Conservation (phyloP, 1,140 invertebrate genomes). For the Ostrea edulis region DNA sequence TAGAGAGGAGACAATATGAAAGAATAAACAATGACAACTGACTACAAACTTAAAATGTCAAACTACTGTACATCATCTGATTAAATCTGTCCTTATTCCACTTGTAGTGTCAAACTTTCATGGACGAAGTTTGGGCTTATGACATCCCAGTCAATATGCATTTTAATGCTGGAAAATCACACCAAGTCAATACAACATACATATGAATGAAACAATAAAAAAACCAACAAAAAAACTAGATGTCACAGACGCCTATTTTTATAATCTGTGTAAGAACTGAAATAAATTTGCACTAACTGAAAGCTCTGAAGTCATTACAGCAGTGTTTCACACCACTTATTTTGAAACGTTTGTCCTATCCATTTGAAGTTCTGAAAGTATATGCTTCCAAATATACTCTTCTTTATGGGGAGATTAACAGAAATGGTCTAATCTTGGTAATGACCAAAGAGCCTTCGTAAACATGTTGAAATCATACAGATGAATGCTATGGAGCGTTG, state of each 20-base stretch:
- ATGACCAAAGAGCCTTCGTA: not conserved
- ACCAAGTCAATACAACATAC: not conserved
- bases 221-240: not conserved
- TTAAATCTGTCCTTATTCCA: no score
- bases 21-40: no score
- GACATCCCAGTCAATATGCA: not conserved
- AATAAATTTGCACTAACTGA: not conserved
- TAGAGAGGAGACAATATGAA: no score
- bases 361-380: not conserved
- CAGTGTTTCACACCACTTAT: no score
- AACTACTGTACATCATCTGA: no score
- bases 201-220: not conserved
- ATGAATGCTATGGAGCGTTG: not conserved
- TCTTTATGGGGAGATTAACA: not conserved
- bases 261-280: not conserved
- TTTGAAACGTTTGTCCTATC: not conserved
- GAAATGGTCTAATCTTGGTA: not conserved
- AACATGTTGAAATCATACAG: not conserved
- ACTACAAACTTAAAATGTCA: no score
- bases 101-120: no score
- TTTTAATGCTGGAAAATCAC: constrained; percentile 25
- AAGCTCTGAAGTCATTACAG: not conserved
- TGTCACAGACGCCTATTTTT: constrained; percentile 6
- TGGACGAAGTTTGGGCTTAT: not conserved
- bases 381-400: not conserved